Evolutionary conservation across 2,888 invertebrate genomes (phyloP).

Genomic region (Tethea ocularis): DNA sequence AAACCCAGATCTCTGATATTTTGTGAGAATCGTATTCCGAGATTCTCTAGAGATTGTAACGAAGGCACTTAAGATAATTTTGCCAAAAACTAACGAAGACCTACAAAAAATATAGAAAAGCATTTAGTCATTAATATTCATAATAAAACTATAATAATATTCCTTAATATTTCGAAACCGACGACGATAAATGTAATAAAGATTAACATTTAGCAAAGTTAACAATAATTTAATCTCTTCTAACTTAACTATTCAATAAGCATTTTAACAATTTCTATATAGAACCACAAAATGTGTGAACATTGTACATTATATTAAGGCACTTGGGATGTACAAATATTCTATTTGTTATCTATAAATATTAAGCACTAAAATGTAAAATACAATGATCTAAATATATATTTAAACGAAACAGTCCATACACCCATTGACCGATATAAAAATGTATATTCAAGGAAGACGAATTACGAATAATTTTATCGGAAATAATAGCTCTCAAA

Average conservation of each 20-base stretch:
- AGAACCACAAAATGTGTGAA: slow-evolving; percentile 73
- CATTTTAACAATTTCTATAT: slow-evolving; percentile 71
- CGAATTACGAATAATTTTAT: slow-evolving; percentile 49
- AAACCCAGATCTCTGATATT: slow-evolving; percentile 42
- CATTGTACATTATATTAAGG: slow-evolving; percentile 79
- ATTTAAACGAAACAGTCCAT: slow-evolving; percentile 52
- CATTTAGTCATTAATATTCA: slow-evolving; percentile 50
- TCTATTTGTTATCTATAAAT: slow-evolving; percentile 69
- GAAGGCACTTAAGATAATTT: slow-evolving; percentile 55
- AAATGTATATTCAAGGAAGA: slow-evolving; percentile 59
- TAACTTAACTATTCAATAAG: slow-evolving; percentile 72
- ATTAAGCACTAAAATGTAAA: slow-evolving; percentile 74
- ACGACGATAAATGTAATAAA: slow-evolving; percentile 56
- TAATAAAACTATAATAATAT: slow-evolving; percentile 37
- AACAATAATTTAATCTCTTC: slow-evolving; percentile 84
- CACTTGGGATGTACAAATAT: slow-evolving; percentile 78
- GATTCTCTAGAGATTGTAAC: slow-evolving; percentile 76
- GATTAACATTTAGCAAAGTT: slow-evolving; percentile 80
- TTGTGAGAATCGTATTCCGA: slow-evolving; percentile 46
- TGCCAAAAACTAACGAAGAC: slow-evolving; percentile 50
- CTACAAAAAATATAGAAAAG: slow-evolving; percentile 41
- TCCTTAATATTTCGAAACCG: slow-evolving; percentile 33
- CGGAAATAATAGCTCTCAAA: slow-evolving; percentile 55
- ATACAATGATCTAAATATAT: slow-evolving; percentile 66
- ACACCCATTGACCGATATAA: slow-evolving; percentile 62